Percentiles rank a stretch among this genome's conserved stretches.
phyloP scores from a whole-genome alignment of 2,797 vertebrate species.

The Syngnathus acus region DNA sequence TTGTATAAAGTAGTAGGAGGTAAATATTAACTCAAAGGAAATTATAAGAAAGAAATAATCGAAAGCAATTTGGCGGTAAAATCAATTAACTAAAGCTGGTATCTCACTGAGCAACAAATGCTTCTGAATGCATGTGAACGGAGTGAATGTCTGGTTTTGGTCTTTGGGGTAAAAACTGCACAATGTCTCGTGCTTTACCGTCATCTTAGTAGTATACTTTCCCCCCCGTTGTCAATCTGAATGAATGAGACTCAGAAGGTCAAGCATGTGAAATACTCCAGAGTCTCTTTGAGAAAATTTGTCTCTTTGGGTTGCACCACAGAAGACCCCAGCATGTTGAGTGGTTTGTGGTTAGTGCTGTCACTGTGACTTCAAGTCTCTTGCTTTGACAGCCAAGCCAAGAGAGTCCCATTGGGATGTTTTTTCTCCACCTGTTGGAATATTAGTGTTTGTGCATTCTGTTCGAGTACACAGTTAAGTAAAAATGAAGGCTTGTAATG shows the following conservation, averaged over 20 bases:
- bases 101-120: background rate
- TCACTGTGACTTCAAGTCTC: conserved; percentile 4
- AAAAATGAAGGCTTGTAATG: background rate
- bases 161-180: background rate
- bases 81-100: background rate
- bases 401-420: conserved; percentile 2
- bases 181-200: background rate
- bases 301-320: background rate
- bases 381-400: conserved; percentile 6
- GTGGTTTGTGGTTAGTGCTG: conserved; percentile 4
- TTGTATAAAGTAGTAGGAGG: background rate
- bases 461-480: background rate
- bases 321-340: conserved; percentile 1
- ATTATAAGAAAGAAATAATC: background rate
- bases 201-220: background rate
- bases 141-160: too few relatives aligned
- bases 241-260: background rate
- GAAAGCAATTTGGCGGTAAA: background rate
- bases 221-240: background rate
- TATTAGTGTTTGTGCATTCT: background rate
- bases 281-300: background rate
- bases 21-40: background rate
- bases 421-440: conserved; percentile 2
- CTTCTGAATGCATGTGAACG: background rate
- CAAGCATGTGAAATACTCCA: conserved; percentile 3